Evolutionary conservation across 2,888 invertebrate species (phyloP).

Genomic region (Dryocosmus kuriphilus): DNA sequence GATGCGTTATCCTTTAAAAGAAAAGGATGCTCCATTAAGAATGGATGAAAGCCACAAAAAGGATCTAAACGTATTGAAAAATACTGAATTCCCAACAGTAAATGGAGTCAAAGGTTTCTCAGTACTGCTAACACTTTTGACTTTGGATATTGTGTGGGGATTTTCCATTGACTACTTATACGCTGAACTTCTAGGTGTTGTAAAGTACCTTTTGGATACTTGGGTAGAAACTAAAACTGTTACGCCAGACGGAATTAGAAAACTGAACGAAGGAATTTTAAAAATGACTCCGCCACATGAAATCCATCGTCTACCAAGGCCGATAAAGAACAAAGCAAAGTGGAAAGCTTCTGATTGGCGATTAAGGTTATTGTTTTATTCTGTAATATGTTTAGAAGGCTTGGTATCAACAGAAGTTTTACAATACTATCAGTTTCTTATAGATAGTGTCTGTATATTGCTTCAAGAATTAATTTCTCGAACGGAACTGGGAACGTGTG

Average conservation of each 20-base stretch:
- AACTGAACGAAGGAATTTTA: background rate
- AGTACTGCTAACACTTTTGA: too few relatives aligned
- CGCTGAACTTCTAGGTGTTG: too few relatives aligned
- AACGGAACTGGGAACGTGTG: background rate
- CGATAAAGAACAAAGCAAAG: slow-evolving; percentile 9
- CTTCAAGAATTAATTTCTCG: slow-evolving; percentile 1
- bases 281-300: slow-evolving; percentile 34
- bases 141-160: too few relatives aligned
- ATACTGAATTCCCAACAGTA: too few relatives aligned
- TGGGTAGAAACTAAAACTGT: too few relatives aligned
- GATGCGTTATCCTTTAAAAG: slow-evolving; percentile 36
- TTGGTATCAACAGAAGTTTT: slow-evolving; percentile 1
- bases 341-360: slow-evolving; percentile 42
- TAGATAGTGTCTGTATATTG: slow-evolving; percentile 17
- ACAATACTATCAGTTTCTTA: background rate
- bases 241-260: too few relatives aligned
- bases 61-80: too few relatives aligned
- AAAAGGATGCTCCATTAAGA: too few relatives aligned
- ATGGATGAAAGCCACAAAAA: too few relatives aligned
- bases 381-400: slow-evolving; percentile 17
- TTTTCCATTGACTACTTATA: too few relatives aligned
- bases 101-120: too few relatives aligned
- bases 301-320: slow-evolving; percentile 38
- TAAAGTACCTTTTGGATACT: too few relatives aligned
- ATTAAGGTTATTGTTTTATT: slow-evolving; percentile 39